These are phyloP conservation scores for Brachylomia viminalis DNA, from an alignment of 2,888 invertebrate genomes.

Conservation along the genomic window DNA sequence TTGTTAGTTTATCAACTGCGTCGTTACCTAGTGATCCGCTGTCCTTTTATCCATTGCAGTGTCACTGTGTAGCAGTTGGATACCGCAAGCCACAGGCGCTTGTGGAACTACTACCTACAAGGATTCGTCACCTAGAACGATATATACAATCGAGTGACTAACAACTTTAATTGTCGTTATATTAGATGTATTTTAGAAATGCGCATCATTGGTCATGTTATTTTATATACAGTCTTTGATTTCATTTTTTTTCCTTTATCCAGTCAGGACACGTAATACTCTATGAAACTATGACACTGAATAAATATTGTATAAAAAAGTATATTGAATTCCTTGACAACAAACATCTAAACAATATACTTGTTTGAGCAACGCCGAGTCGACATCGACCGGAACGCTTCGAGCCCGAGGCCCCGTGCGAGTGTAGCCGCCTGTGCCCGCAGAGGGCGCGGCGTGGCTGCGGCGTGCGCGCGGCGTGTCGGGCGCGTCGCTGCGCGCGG, in stretches of 20 bases:
- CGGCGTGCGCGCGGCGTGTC: conserved; percentile 49
- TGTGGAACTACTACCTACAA: too few relatives aligned
- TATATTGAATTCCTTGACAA: neutral
- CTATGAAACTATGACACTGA: neutral
- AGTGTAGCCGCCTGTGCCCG: too few relatives aligned
- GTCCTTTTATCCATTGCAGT: too few relatives aligned
- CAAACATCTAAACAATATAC: neutral
- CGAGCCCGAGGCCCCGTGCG: too few relatives aligned
- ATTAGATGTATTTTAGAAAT: neutral
- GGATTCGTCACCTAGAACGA: neutral
- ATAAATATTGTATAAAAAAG: neutral
- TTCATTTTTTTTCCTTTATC: neutral
- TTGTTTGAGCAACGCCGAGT: too few relatives aligned
- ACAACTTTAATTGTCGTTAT: neutral
- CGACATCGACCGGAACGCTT: too few relatives aligned
- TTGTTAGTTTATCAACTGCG: too few relatives aligned
- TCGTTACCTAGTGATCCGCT: too few relatives aligned
- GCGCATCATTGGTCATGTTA: too few relatives aligned
- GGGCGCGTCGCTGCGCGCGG: conserved; percentile 65
- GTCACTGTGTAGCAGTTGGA: too few relatives aligned
- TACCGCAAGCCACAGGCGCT: neutral
- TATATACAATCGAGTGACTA: neutral
- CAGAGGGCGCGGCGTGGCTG: conserved; percentile 76
- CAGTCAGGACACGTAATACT: neutral
- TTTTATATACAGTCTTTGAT: neutral